phyloP scores from a whole-genome alignment of 2,797 vertebrate genomes.

The Spheniscus humboldti region DNA sequence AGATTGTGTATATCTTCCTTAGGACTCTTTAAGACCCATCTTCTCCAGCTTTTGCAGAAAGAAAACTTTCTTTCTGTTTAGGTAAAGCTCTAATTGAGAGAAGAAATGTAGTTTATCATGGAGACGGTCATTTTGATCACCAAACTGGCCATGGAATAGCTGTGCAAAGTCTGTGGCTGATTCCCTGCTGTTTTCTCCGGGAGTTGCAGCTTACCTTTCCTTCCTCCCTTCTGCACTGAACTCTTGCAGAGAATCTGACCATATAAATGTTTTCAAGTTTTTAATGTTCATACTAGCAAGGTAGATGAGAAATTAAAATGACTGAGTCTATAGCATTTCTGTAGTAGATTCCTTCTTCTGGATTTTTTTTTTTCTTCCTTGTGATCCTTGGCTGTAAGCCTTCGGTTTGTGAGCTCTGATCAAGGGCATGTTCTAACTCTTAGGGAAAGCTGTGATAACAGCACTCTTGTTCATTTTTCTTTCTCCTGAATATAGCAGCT shows the following conservation, averaged over 20 bases:
- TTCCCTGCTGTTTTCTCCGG: not conserved
- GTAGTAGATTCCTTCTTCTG: not conserved
- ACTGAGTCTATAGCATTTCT: not conserved
- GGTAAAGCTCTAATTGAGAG: not conserved
- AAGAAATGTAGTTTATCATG: not conserved
- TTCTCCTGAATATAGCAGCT: not conserved
- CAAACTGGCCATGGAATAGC: not conserved
- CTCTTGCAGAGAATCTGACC: not conserved
- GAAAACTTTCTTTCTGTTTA: not conserved
- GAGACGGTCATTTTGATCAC: not conserved
- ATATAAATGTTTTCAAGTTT: not conserved
- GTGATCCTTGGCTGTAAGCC: not conserved
- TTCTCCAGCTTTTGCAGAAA: not conserved
- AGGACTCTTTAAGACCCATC: not conserved
- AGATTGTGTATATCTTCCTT: not conserved
- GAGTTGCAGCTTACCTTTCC: not conserved
- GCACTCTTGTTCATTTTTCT: not conserved
- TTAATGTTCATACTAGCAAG: not conserved
- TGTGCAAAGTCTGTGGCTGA: not conserved
- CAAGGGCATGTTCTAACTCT: not conserved
- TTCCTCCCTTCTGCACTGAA: not conserved
- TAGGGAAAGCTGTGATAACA: not conserved
- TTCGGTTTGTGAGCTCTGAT: not conserved
- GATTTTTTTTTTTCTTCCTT: not conserved
- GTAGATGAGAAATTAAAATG: not conserved